Evolutionary conservation across 2,113 vertebrate genomes (phyloP).

Genomic region (Rafetus swinhoei): DNA sequence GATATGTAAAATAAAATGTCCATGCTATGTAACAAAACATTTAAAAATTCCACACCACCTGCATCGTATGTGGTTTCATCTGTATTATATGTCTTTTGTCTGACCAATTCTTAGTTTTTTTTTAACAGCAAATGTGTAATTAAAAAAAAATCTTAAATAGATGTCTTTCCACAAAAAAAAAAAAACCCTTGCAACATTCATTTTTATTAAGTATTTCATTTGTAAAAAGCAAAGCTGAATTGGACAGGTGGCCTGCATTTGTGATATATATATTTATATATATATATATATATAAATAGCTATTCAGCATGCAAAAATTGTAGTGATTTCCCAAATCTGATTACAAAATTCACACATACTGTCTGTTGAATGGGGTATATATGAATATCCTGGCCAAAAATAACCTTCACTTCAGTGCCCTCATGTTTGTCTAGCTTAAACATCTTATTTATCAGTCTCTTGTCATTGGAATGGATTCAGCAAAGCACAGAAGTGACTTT

Average conservation of each 20-base stretch:
- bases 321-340: slow-evolving; percentile 77
- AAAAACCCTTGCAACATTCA: slow-evolving; percentile 72
- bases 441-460: not conserved
- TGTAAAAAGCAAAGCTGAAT: slow-evolving; percentile 83
- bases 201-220: slow-evolving; percentile 81
- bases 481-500: not conserved
- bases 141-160: slow-evolving; percentile 84
- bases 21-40: slow-evolving; percentile 81
- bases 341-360: slow-evolving; percentile 35
- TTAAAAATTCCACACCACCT: slow-evolving; percentile 68
- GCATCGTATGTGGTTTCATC: slow-evolving; percentile 78
- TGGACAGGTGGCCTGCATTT: slow-evolving; percentile 84
- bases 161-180: slow-evolving; percentile 71
- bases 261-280: slow-evolving; percentile 80
- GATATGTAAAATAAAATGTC: slow-evolving; percentile 81
- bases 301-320: slow-evolving; percentile 85
- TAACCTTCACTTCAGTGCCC: not conserved
- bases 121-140: slow-evolving; percentile 69
- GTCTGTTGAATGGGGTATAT: not conserved
- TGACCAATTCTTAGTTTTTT: slow-evolving; percentile 79
- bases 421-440: not conserved
- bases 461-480: slow-evolving; percentile 8
- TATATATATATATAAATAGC: slow-evolving; percentile 86
- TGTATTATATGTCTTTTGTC: slow-evolving; percentile 74
- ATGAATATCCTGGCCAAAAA: not conserved